A percentile compares a stretch with the other conserved stretches of the same genome.
phyloP scores from a whole-genome alignment of 2,888 invertebrate species.

The Scrobipalpa atriplicella region DNA sequence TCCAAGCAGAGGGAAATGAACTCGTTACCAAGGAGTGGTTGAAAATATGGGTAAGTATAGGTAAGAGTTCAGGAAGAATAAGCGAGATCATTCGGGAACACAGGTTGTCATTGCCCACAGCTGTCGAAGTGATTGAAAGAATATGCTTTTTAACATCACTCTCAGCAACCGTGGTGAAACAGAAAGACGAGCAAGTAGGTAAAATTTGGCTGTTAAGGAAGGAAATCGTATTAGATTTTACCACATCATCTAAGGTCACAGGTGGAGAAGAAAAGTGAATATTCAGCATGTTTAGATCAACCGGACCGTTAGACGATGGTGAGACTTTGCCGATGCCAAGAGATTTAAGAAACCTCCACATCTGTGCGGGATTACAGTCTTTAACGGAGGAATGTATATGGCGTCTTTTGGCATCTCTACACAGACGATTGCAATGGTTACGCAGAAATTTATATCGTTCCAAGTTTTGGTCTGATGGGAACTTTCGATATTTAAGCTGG shows the following conservation, averaged over 20 bases:
- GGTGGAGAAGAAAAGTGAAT: background rate
- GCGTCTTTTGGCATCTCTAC: constrained; percentile 2
- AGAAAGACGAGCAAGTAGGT: background rate
- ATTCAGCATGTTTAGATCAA: background rate
- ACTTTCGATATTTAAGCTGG: background rate
- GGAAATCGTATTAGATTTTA: background rate
- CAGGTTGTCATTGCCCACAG: too few species aligned
- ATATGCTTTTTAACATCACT: too few species aligned
- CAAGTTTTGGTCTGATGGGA: background rate
- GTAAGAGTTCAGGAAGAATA: too few species aligned
- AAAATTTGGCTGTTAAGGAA: background rate
- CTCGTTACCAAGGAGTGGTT: too few species aligned
- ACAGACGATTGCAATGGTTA: background rate
- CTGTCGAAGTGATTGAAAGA: too few species aligned
- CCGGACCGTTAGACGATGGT: background rate
- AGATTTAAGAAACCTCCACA: background rate
- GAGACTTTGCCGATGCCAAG: background rate
- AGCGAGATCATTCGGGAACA: too few species aligned
- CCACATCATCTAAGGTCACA: background rate
- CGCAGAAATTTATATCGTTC: background rate
- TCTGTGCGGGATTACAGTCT: background rate
- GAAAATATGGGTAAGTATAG: too few species aligned
- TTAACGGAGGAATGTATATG: background rate
- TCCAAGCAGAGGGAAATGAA: too few species aligned
- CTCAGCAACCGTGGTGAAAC: background rate